A percentile compares a stretch with the other conserved stretches of the same genome.
Conservation (phyloP, 2,888 invertebrate species). For the Lysandra coridon region DNA sequence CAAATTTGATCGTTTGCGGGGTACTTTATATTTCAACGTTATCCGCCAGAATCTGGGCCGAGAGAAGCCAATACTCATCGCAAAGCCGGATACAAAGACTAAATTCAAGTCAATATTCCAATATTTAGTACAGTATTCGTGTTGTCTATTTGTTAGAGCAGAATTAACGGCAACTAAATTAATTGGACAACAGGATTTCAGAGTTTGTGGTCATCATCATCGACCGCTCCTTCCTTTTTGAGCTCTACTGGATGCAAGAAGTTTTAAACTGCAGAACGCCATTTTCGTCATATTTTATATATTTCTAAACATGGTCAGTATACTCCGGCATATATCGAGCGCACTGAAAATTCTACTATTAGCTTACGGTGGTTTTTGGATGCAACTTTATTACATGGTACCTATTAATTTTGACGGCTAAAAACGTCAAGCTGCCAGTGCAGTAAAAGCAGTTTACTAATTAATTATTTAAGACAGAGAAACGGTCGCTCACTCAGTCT, state of each 20-base stretch:
- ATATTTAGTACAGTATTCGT: not conserved
- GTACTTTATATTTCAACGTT: not conserved
- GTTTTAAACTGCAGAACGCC: not conserved
- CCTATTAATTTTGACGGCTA: not conserved
- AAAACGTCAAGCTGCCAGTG: not conserved
- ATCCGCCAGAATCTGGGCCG: not conserved
- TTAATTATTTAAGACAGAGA: not conserved
- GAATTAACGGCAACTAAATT: not conserved
- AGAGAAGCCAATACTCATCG: conserved; percentile 2
- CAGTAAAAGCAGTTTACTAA: not conserved
- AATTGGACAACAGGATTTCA: not conserved
- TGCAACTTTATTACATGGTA: not conserved
- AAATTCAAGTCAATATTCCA: not conserved
- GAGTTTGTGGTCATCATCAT: not conserved
- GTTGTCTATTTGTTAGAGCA: not conserved
- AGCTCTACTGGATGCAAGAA: not conserved
- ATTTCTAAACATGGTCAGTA: too few relatives aligned
- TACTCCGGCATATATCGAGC: not conserved
- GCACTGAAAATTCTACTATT: not conserved
- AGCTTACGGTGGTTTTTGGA: not conserved
- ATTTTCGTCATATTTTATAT: not conserved
- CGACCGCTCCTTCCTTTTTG: not conserved
- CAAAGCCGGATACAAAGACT: conserved; percentile 2
- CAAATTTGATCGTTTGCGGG: too few relatives aligned
- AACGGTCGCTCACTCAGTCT: not conserved